These are phyloP conservation scores for Hemibagrus guttatus DNA, from an alignment of 2,797 vertebrate species.

Conservation along the genomic window DNA sequence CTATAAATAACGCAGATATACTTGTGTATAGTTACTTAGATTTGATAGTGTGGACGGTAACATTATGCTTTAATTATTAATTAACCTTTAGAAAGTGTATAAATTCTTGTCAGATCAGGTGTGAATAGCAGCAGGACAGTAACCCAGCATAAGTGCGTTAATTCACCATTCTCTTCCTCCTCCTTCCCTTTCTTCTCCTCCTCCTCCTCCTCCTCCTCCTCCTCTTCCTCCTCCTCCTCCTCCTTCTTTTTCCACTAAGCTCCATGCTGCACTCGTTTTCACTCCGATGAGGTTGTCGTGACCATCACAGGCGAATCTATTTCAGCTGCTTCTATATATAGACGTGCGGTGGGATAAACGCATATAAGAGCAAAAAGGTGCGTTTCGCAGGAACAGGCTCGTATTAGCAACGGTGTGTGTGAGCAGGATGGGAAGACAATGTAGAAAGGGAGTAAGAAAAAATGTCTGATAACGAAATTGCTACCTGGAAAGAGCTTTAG, in stretches of 20 bases:
- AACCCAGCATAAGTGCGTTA: slow-evolving; percentile 44
- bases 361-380: slow-evolving; percentile 14
- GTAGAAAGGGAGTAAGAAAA: not conserved
- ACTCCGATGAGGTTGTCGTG: slow-evolving; percentile 46
- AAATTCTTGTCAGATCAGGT: slow-evolving; percentile 25
- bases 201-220: not conserved
- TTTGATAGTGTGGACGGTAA: not conserved
- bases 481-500: not conserved
- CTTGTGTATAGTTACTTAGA: not conserved
- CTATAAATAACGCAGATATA: not conserved
- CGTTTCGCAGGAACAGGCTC: slow-evolving; percentile 1
- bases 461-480: not conserved
- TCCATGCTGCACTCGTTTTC: slow-evolving; percentile 33
- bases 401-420: not conserved
- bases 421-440: not conserved
- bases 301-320: slow-evolving; percentile 46
- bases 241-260: slow-evolving; percentile 38
- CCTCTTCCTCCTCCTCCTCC: slow-evolving; percentile 10
- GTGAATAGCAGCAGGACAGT: slow-evolving; percentile 31
- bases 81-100: not conserved
- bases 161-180: slow-evolving; percentile 35
- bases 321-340: slow-evolving; percentile 43
- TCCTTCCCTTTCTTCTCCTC: not conserved
- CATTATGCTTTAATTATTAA: not conserved
- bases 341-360: slow-evolving; percentile 4